Base-by-base conservation (phyloP, 2,888 invertebrate genomes). In the Nomada ferruginata region DNA sequence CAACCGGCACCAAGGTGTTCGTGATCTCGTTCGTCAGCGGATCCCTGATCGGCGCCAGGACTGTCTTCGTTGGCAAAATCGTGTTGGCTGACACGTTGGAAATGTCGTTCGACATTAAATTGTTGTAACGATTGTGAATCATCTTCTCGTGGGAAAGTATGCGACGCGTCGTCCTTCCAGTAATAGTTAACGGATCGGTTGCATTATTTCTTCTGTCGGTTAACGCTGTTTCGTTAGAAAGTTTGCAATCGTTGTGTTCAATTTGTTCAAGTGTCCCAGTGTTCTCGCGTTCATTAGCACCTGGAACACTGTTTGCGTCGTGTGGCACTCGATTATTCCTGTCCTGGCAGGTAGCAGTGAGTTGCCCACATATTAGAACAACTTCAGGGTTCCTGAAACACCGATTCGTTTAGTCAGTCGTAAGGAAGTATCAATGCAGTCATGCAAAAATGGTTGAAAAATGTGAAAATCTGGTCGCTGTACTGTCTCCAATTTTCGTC, bases 371-470 rank as follows among this genome's bases (percentile, higher is more conserved):
- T 11, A 65, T 26, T 50, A 59, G 15, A 55, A 70, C 50, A 18
- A 71, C 44, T 52, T 18, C 42, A 1, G 80, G 53, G 18, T 57
- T 71, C 87, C 87, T 87, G 85, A 87, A 87, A 87, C 87, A 87
- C 50, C 79, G 74, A 82, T 83, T 80, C 64, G 72, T 80, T 83
- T 76, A 85, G 53, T 85, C 72, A 83, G 77, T 83, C 53, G 69
- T 42, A 44, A 26, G 13, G 57, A 64, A 61, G 20, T 18, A 76
- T 52, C 64, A 29, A n/a, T 2, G 13, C 11, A 13, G 36, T 47
- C 59, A 78, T 60, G 20, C 15, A 55, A 66, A 55, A 36, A 23
- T 0, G 74, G 20, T 36, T 47, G 65, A 23, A 57, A 57, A 63
- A 59, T 20, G 42, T 10, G 20, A 23, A 11, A 29, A 69, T 70